Conservation (phyloP, 2,888 invertebrate genomes). For the Ichneumon xanthorius region DNA sequence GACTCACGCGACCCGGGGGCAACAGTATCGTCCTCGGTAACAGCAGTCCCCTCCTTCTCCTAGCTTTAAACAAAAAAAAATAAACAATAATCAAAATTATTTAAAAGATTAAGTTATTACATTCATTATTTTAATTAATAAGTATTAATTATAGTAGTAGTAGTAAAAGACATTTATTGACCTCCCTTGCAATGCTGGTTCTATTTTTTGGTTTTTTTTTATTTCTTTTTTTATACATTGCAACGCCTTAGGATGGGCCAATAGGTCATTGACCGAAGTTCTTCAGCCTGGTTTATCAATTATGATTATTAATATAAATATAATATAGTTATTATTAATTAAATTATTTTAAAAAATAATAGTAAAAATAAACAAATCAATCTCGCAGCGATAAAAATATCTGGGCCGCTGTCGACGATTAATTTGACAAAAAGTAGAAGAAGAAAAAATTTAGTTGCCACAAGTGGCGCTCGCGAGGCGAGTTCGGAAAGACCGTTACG, state of each 20-base stretch:
- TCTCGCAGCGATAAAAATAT: constrained; percentile 27
- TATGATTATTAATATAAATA: too few relatives aligned
- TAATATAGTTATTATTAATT: not conserved
- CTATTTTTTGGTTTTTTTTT: too few relatives aligned
- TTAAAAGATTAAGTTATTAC: not conserved
- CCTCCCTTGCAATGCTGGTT: too few relatives aligned
- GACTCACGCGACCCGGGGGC: not conserved
- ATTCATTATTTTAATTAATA: too few relatives aligned
- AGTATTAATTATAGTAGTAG: too few relatives aligned
- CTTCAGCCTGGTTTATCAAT: too few relatives aligned
- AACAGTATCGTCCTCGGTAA: not conserved
- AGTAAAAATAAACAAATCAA: constrained; percentile 1
- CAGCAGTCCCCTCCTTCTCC: not conserved
- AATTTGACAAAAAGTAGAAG: not conserved
- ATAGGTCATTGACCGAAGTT: too few relatives aligned
- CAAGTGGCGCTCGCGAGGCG: not conserved
- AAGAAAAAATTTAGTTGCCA: not conserved
- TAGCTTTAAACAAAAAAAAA: not conserved
- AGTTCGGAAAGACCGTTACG: not conserved
- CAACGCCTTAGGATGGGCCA: too few relatives aligned
- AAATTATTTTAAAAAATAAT: not conserved
- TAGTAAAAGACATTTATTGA: too few relatives aligned
- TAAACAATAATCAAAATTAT: not conserved
- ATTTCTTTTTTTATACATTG: too few relatives aligned
- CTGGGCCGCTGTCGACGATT: constrained; percentile 37